A percentile compares a stretch with the other conserved stretches of the same genome.
These are phyloP conservation scores for Aurelia coerulea DNA, from an alignment of 30 jellyfish, hydroid and myxozoan genomes.

Conservation along the genomic window DNA sequence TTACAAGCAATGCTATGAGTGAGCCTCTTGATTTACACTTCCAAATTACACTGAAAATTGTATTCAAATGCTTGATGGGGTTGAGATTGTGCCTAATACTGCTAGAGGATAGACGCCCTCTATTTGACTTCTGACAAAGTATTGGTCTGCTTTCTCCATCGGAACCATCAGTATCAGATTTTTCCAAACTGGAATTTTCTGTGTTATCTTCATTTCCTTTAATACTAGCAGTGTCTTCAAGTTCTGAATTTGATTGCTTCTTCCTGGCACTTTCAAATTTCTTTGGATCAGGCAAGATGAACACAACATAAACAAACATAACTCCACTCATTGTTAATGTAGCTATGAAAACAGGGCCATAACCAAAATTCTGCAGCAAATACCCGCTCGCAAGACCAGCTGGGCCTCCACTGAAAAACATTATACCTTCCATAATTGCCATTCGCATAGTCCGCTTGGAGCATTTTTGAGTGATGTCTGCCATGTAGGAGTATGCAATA, in stretches of 20 bases:
- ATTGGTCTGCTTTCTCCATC: conserved; percentile 31
- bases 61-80: conserved; percentile 56
- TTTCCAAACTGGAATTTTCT: background rate
- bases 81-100: conserved; percentile 33
- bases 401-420: conserved; percentile 84
- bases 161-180: too few species aligned
- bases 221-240: background rate
- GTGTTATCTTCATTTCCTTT: background rate
- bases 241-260: conserved; percentile 1
- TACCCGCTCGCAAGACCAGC: conserved; percentile 86
- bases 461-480: conserved; percentile 77
- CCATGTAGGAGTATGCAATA: conserved; percentile 89
- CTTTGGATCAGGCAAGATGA: conserved; percentile 66
- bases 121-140: background rate
- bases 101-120: background rate
- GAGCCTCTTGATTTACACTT: conserved; percentile 29
- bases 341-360: conserved; percentile 69
- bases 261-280: background rate
- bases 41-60: conserved; percentile 44
- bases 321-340: conserved; percentile 52
- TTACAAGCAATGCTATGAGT: conserved; percentile 62
- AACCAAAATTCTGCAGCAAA: conserved; percentile 76
- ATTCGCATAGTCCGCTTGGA: conserved; percentile 89
- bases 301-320: conserved; percentile 65
- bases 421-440: conserved; percentile 87